phyloP scores from a whole-genome alignment of 1,140 invertebrate species.

The Drosophila orosa region DNA sequence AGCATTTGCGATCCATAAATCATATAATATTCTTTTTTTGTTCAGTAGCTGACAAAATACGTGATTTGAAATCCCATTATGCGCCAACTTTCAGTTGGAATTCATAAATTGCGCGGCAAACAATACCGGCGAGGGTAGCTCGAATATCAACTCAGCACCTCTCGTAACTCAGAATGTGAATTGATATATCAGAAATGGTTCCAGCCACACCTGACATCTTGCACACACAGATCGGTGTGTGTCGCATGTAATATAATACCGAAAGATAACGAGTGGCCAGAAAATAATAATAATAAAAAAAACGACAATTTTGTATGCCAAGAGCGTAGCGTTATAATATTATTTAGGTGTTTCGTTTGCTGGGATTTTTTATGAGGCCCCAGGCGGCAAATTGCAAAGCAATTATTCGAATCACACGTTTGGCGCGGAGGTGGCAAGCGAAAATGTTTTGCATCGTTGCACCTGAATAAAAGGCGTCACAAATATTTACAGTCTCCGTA shows the following conservation, averaged over 20 bases:
- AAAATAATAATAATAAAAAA: slow-evolving; percentile 31
- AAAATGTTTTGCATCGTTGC: slow-evolving; percentile 73
- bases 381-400: slow-evolving; percentile 70
- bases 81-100: slow-evolving; percentile 7
- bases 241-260: slow-evolving; percentile 62
- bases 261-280: slow-evolving; percentile 33
- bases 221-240: slow-evolving; percentile 44
- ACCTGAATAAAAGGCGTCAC: slow-evolving; percentile 58
- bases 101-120: slow-evolving; percentile 38
- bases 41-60: slow-evolving; percentile 43
- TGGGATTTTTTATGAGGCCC: slow-evolving; percentile 9
- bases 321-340: slow-evolving; percentile 58
- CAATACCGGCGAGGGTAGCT: slow-evolving; percentile 17
- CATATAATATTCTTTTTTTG: slow-evolving; percentile 8
- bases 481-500: slow-evolving; percentile 57
- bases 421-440: slow-evolving; percentile 55
- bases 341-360: slow-evolving; percentile 42
- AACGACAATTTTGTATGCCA: slow-evolving; percentile 67
- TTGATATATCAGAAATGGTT: slow-evolving; percentile 69
- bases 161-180: slow-evolving; percentile 37
- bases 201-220: slow-evolving; percentile 71
- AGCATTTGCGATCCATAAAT: slow-evolving; percentile 21
- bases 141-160: slow-evolving; percentile 20
- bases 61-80: slow-evolving; percentile 53
- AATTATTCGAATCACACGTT: slow-evolving; percentile 78